A percentile compares a stretch with the other conserved stretches of the same genome.
Conservation (phyloP, 2,888 invertebrate genomes). For the Mylabris sibirica region DNA sequence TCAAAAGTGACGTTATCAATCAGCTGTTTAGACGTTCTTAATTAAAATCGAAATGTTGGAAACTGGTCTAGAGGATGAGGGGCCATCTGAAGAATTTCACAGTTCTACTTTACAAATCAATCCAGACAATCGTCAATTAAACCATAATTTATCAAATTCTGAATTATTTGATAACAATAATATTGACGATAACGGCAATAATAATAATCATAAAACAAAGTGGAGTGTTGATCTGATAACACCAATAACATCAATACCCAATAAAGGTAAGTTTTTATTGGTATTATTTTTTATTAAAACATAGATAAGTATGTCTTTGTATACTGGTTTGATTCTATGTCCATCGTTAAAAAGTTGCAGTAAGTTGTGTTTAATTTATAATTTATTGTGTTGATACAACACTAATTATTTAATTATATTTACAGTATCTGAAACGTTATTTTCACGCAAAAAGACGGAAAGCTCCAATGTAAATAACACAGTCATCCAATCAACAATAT, state of each 20-base stretch:
- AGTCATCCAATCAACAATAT: constrained; percentile 42
- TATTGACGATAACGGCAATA: constrained; percentile 42
- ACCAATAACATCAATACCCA: constrained; percentile 55
- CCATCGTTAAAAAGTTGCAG: constrained; percentile 45
- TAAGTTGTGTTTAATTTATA: constrained; percentile 27
- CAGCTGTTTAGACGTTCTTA: neutral
- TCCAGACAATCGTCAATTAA: constrained; percentile 39
- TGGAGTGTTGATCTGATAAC: constrained; percentile 54
- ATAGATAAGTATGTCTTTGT: constrained; percentile 42
- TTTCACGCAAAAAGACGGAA: constrained; percentile 47
- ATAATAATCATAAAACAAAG: constrained; percentile 47
- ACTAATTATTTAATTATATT: constrained; percentile 17
- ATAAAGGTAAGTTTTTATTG: constrained; percentile 52
- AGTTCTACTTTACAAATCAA: constrained; percentile 62
- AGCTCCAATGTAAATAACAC: constrained; percentile 23
- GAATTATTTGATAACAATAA: constrained; percentile 41
- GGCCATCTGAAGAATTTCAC: constrained; percentile 64
- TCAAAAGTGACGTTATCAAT: neutral
- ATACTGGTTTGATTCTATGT: constrained; percentile 49
- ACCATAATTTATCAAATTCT: constrained; percentile 32
- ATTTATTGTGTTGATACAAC: neutral
- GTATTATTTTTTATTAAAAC: constrained; percentile 15
- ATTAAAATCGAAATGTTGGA: constrained; percentile 41
- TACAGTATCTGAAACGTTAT: constrained; percentile 55
- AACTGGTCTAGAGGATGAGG: constrained; percentile 63